Evolutionary conservation across 2,888 invertebrate species (phyloP), one percentile per base, ranked within the genome.

Genomic region (Drosophila kokeensis): DNA sequence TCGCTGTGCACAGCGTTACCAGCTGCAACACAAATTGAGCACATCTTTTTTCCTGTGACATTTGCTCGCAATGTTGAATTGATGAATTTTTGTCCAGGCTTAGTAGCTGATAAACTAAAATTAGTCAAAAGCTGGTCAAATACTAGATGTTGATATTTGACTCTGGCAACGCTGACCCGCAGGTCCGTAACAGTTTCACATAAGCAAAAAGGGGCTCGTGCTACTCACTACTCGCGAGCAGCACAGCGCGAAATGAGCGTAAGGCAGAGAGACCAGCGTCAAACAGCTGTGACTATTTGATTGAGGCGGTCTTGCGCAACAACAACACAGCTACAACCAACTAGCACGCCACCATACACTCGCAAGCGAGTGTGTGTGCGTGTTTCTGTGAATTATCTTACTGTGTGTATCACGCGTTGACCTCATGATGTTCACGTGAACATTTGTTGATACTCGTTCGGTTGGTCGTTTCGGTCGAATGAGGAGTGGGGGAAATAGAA

Each of bases 391-490:
- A 79, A 81, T 86, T 89, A 87, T 89, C 89, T 80, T 81, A 69
- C 73, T 64, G 91, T 92, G 94, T 95, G 94, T 95, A 79, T 95
- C 97, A 97, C 95, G 95, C 96, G 95, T 94, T 94, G 93, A 93
- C 94, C 94, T 96, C 97, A 96, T 97, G 97, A 94, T 95, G 93
- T 93, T 94, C 93, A 94, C 95, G 95, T 95, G 95, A 95, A 93
- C 93, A 92, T 84, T 87, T 87, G 89, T 85, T 89, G 87, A 89
- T 87, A 87, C 84, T 87, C 58, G 84, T 53, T 59, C 50, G 72
- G 29, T n/a, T 29, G 24, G 55, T 32, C 34, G 45, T 6, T 54
- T 55, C 38, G 54, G 45, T 42, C 45, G 58, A 60, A 50, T 7
- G 55, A 15, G 69, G 45, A 32, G 67, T 48, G 58, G 65, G 72